Evolutionary conservation across 2,888 invertebrate genomes (phyloP).

Genomic region (Eledone cirrhosa): DNA sequence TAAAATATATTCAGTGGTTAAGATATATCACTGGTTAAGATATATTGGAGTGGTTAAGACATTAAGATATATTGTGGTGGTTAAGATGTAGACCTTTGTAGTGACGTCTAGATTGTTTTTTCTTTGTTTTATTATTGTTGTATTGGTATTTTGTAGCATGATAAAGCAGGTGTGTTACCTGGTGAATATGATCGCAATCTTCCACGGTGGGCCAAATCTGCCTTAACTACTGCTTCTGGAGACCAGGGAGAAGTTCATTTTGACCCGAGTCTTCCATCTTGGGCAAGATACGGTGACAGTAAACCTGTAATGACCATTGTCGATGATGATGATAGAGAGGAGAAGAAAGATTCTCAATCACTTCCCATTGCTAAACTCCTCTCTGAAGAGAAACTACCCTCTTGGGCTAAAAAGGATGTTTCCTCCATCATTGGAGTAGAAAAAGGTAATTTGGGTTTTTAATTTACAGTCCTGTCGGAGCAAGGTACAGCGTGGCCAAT

Average conservation of each 20-base stretch:
- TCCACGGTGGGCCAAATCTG: slow-evolving; percentile 21
- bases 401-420: slow-evolving; percentile 40
- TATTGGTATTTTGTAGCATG: neutral
- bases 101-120: too few relatives aligned
- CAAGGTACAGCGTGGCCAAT: too few relatives aligned
- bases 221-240: neutral
- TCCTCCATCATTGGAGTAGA: too few relatives aligned
- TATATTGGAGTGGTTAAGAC: too few relatives aligned
- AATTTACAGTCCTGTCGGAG: too few relatives aligned
- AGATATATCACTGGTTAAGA: too few relatives aligned
- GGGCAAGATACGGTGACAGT: slow-evolving; percentile 35
- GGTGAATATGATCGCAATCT: neutral
- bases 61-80: too few relatives aligned
- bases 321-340: neutral
- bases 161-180: neutral
- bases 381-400: slow-evolving; percentile 36
- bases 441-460: too few relatives aligned
- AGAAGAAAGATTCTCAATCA: neutral
- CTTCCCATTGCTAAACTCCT: neutral
- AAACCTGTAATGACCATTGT: neutral
- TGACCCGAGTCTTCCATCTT: slow-evolving; percentile 37
- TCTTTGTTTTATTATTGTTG: too few relatives aligned
- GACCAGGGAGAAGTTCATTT: neutral
- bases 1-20: too few relatives aligned
- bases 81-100: too few relatives aligned